phyloP scores from a whole-genome alignment of 2,113 vertebrate genomes.

The Picathartes gymnocephalus region DNA sequence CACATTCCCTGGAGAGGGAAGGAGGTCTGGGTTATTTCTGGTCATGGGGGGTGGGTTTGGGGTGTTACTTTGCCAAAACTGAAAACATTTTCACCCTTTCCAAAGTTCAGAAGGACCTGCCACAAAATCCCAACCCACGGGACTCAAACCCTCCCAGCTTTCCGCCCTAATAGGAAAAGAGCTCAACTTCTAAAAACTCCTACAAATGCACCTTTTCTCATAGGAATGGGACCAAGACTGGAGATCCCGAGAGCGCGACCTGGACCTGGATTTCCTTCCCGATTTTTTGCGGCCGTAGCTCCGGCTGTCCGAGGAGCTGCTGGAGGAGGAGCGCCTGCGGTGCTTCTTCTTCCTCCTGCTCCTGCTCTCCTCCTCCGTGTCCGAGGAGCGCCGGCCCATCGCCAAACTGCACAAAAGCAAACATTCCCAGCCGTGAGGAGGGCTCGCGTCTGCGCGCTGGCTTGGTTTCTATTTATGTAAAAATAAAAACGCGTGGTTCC shows the following conservation, averaged over 20 bases:
- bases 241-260: constrained; percentile 76
- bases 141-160: not conserved
- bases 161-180: accelerated
- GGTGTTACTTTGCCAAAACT: accelerated
- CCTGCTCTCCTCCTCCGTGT: constrained; percentile 87
- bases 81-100: not conserved
- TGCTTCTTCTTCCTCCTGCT: constrained; percentile 87
- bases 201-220: constrained; percentile 72
- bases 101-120: not conserved
- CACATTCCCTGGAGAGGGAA: not conserved
- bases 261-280: constrained; percentile 81
- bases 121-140: not conserved
- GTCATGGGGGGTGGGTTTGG: accelerated
- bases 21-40: not conserved
- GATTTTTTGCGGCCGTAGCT: constrained; percentile 80
- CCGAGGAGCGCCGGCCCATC: constrained; percentile 91
- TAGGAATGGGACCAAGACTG: constrained; percentile 78
- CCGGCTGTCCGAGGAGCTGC: constrained; percentile 86
- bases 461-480: accelerated
- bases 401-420: accelerated
- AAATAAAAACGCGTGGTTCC: accelerated
- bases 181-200: not conserved
- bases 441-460: accelerated
- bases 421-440: accelerated
- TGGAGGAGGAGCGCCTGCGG: constrained; percentile 84